Percentiles rank a stretch among this genome's conserved stretches.
These are phyloP conservation scores for Eupsittula cactorum DNA, from an alignment of 2,113 vertebrate species.

Conservation along the genomic window DNA sequence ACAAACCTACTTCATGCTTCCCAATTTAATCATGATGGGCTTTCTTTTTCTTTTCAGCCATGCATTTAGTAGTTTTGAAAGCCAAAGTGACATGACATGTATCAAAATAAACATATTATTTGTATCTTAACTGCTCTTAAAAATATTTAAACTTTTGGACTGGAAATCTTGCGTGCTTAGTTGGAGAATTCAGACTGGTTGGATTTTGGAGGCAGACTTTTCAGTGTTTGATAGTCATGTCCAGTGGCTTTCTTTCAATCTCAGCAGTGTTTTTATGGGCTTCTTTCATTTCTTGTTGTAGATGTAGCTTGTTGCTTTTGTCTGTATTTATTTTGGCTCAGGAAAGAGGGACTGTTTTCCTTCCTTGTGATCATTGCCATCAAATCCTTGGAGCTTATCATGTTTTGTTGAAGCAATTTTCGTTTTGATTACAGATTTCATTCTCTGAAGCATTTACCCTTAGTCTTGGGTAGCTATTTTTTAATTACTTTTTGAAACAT, in stretches of 20 bases:
- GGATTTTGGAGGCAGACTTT: neutral
- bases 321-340: conserved; percentile 17
- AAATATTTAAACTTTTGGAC: neutral
- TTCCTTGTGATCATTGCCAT: neutral
- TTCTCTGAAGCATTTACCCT: neutral
- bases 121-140: neutral
- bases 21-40: neutral
- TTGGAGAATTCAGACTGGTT: neutral
- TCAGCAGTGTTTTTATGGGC: neutral
- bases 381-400: neutral
- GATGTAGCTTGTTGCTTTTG: neutral
- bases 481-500: neutral
- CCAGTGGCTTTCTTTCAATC: neutral
- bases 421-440: neutral
- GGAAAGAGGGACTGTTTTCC: neutral
- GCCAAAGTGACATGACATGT: neutral
- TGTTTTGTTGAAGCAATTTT: neutral
- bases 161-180: neutral
- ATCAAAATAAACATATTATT: neutral
- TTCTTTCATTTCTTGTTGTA: conserved; percentile 12
- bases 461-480: neutral
- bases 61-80: neutral
- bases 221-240: neutral
- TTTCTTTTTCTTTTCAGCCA: neutral
- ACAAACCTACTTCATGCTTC: neutral